Evolutionary conservation across 2,797 vertebrate genomes (phyloP).

Genomic region (Smutsia temminckii): DNA sequence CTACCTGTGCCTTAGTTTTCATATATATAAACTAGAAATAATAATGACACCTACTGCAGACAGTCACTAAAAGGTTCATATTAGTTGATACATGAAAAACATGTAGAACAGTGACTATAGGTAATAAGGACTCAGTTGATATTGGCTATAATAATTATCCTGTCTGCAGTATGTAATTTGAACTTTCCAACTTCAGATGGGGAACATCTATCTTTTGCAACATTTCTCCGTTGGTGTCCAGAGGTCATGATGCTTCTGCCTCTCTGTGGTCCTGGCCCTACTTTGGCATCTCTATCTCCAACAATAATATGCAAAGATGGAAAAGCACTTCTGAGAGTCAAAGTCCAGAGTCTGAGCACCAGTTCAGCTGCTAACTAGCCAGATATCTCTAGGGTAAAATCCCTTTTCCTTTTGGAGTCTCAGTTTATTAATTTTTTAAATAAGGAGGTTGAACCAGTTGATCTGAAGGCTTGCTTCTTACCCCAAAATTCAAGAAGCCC

Average conservation of each 20-base stretch:
- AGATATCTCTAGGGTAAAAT: neutral
- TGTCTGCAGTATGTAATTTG: neutral
- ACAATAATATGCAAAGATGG: neutral
- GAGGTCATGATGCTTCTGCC: neutral
- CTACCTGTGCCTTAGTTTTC: neutral
- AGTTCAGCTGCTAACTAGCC: neutral
- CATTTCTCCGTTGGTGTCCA: neutral
- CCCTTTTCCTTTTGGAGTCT: neutral
- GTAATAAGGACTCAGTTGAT: neutral
- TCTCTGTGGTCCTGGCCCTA: neutral
- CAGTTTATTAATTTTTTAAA: neutral
- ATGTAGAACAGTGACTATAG: neutral
- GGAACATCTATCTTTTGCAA: neutral
- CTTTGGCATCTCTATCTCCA: neutral
- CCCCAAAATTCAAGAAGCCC: neutral
- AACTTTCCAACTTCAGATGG: neutral
- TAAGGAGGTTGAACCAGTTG: neutral
- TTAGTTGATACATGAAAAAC: neutral
- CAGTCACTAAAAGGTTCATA: neutral
- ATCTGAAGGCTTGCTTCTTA: neutral
- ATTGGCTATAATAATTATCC: neutral
- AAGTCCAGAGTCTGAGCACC: neutral
- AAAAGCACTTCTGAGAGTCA: neutral
- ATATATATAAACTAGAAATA: neutral
- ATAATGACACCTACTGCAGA: neutral